Evolutionary conservation across 2,797 vertebrate genomes (phyloP).

Genomic region (Cryptoblepharus egeriae): DNA sequence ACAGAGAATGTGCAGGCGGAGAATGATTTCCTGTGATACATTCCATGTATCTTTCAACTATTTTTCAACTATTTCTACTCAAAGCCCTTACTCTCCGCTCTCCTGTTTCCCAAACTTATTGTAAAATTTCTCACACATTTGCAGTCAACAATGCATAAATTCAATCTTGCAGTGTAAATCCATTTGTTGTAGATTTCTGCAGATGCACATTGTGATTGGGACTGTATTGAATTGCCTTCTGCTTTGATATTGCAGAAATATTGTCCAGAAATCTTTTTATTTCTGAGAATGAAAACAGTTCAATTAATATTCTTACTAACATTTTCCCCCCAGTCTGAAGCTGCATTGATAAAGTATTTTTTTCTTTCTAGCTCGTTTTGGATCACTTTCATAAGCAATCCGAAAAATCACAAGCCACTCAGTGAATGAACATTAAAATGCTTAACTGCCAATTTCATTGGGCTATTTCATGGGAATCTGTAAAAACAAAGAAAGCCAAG

Average conservation of each 20-base stretch:
- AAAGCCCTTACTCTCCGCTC: not conserved
- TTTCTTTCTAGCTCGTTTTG: not conserved
- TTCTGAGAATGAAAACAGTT: not conserved
- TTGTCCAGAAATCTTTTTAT: not conserved
- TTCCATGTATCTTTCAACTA: not conserved
- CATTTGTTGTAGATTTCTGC: not conserved
- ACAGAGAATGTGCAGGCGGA: not conserved
- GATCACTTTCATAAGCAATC: not conserved
- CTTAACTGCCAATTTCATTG: not conserved
- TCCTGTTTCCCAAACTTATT: not conserved
- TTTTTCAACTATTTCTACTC: not conserved
- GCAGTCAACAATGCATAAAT: not conserved
- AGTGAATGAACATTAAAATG: not conserved
- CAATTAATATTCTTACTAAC: too few species aligned
- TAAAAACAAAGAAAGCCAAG: not conserved
- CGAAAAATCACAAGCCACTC: not conserved
- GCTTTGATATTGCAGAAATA: not conserved
- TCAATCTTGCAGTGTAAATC: not conserved
- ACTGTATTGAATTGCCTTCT: not conserved
- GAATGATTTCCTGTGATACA: not conserved
- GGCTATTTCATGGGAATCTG: not conserved
- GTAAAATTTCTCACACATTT: not conserved
- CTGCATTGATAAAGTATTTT: not conserved
- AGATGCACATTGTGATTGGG: not conserved
- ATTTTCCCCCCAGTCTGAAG: too few species aligned